These are phyloP conservation scores for Aphelocoma californica DNA, from an alignment of 2,797 vertebrate species.

Conservation along the genomic window DNA sequence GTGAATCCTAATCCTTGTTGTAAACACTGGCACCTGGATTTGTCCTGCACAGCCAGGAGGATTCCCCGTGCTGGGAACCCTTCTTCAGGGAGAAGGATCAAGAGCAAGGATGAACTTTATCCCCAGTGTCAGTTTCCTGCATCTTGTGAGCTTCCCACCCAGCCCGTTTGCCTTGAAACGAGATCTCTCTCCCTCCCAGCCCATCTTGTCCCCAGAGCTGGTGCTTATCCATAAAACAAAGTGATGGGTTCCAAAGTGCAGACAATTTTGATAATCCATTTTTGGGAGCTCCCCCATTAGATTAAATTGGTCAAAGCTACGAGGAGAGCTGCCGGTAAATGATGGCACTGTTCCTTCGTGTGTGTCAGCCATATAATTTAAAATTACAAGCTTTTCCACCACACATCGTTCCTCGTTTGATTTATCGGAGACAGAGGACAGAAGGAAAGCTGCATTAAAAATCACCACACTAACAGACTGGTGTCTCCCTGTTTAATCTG, in stretches of 20 bases:
- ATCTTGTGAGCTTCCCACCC: not conserved
- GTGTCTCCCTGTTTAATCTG: not conserved
- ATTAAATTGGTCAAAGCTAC: not conserved
- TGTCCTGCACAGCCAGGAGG: not conserved
- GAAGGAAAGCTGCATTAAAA: not conserved
- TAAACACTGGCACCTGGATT: not conserved
- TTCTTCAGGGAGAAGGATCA: not conserved
- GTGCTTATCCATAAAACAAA: not conserved
- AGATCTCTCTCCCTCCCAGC: not conserved
- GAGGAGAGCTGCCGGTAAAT: not conserved
- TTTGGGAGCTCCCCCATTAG: not conserved
- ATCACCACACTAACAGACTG: not conserved
- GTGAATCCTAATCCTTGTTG: not conserved
- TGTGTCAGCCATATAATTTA: not conserved
- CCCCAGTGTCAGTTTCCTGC: not conserved
- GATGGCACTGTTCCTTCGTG: not conserved
- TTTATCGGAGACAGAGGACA: not conserved
- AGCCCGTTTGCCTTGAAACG: not conserved
- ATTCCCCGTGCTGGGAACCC: not conserved
- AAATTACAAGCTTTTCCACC: conserved; percentile 11
- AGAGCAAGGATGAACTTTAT: not conserved
- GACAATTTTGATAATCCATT: not conserved
- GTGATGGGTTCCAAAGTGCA: not conserved
- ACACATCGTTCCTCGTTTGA: not conserved
- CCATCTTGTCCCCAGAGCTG: not conserved